Conservation (phyloP, 2,888 invertebrate genomes). For the Euphydryas editha region DNA sequence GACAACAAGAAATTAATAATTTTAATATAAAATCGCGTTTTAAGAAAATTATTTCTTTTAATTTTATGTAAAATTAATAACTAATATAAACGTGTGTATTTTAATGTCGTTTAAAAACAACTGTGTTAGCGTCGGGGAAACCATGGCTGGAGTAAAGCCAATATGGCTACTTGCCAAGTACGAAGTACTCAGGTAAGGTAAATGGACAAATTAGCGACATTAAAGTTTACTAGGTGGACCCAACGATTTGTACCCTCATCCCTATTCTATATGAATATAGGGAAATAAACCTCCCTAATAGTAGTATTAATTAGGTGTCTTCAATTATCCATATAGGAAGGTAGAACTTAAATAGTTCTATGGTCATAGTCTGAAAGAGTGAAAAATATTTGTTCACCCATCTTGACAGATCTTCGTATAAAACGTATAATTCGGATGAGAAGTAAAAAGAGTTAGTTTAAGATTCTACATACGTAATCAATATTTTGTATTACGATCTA, state of each 20-base stretch:
- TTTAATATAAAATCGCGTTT: conserved; percentile 11
- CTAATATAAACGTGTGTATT: conserved; percentile 52
- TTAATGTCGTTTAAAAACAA: conserved; percentile 59
- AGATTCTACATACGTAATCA: too few relatives aligned
- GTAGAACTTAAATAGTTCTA: too few relatives aligned
- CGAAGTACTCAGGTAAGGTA: conserved; percentile 70
- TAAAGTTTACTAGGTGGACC: conserved; percentile 25
- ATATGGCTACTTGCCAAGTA: conserved; percentile 82
- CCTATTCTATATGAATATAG: not conserved
- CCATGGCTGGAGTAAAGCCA: conserved; percentile 68
- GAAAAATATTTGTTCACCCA: too few relatives aligned
- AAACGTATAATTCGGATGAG: too few relatives aligned
- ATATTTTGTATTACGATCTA: too few relatives aligned
- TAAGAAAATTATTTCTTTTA: conserved; percentile 4
- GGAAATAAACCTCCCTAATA: not conserved
- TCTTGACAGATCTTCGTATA: too few relatives aligned
- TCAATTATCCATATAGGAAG: too few relatives aligned
- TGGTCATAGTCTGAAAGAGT: too few relatives aligned
- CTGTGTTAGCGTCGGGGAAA: conserved; percentile 57
- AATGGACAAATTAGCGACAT: conserved; percentile 35
- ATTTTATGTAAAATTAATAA: not conserved
- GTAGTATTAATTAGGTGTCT: too few relatives aligned
- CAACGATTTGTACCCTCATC: too few relatives aligned
- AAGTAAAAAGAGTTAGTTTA: too few relatives aligned
- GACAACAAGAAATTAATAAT: conserved; percentile 22